Percentiles rank a stretch among this genome's conserved stretches.
Evolutionary conservation across 2,797 vertebrate species (phyloP).

Genomic region (Sphenopsis melanotis): DNA sequence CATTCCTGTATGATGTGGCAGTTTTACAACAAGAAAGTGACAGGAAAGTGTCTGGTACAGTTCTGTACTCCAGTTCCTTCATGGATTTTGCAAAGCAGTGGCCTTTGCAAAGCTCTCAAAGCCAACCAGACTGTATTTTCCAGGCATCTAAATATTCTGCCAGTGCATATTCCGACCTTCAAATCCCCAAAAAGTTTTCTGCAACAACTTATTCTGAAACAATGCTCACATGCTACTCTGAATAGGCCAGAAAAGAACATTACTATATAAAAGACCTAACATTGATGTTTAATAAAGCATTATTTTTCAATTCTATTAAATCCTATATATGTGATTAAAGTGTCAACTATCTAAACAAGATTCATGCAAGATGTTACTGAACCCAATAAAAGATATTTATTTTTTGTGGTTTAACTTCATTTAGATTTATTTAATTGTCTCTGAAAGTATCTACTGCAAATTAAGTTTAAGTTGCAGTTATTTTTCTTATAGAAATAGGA

Average conservation of each 20-base stretch:
- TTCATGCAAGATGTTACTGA: neutral
- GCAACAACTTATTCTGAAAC: neutral
- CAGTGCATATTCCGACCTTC: neutral
- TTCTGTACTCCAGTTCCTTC: neutral
- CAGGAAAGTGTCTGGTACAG: neutral
- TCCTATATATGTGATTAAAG: neutral
- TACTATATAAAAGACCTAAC: neutral
- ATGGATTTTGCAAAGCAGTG: neutral
- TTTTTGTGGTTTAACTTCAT: neutral
- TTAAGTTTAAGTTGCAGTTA: neutral
- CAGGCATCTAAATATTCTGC: neutral
- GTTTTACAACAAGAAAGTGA: neutral
- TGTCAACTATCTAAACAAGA: neutral
- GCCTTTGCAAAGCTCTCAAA: neutral
- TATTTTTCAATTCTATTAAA: neutral
- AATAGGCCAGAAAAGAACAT: neutral
- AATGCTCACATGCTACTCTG: neutral
- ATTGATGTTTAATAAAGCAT: neutral
- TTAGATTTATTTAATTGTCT: neutral
- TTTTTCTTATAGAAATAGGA: neutral
- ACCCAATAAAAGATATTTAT: neutral
- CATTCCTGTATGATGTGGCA: neutral
- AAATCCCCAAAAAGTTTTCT: neutral
- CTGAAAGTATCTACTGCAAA: neutral
- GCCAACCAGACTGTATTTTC: neutral